Conservation (phyloP, 2,113 vertebrate species). For the Recurvirostra avosetta region DNA sequence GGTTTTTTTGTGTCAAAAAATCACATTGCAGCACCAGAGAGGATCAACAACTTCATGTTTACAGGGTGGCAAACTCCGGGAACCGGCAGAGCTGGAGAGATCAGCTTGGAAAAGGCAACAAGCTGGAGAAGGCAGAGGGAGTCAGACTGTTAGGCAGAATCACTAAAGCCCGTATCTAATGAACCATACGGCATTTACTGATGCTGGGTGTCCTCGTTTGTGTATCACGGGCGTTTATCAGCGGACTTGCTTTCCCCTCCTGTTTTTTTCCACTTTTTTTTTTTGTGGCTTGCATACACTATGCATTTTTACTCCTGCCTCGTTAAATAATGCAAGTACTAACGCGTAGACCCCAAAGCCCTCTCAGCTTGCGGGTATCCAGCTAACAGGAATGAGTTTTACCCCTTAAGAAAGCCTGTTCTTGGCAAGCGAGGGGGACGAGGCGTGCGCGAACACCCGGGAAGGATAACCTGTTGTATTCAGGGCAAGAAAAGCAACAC, state of each 20-base stretch:
- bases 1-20: not conserved
- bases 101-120: not conserved
- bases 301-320: not conserved
- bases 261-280: not conserved
- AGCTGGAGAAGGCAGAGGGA: not conserved
- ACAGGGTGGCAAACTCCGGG: not conserved
- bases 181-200: not conserved
- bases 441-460: rapidly evolving
- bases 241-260: not conserved
- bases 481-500: not conserved
- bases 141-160: not conserved
- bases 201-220: not conserved
- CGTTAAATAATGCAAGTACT: not conserved
- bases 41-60: not conserved
- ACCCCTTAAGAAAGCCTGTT: not conserved
- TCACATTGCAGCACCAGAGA: not conserved
- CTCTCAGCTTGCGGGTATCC: not conserved
- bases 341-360: not conserved
- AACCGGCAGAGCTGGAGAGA: not conserved
- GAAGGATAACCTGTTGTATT: rapidly evolving
- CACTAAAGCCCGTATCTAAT: not conserved
- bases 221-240: not conserved
- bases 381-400: rapidly evolving
- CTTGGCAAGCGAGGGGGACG: not conserved
- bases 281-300: not conserved